Percentiles rank a stretch among this genome's conserved stretches.
These are phyloP conservation scores for Leptobrachium ailaonicum DNA, from an alignment of 2,113 vertebrate species.

Conservation along the genomic window DNA sequence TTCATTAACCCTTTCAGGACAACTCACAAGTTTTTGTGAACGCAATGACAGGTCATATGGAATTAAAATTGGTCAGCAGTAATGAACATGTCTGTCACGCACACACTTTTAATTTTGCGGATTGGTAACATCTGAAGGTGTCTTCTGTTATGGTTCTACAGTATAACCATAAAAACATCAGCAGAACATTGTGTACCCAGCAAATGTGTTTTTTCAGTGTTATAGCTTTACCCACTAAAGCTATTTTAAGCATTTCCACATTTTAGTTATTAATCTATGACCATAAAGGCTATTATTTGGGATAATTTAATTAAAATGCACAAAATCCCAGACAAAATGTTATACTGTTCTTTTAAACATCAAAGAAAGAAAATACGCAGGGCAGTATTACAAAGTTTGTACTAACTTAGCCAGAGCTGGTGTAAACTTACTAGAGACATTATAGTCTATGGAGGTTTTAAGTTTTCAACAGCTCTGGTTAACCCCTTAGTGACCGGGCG, in stretches of 20 bases:
- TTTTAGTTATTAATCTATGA: conserved; percentile 10
- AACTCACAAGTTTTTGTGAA: no score
- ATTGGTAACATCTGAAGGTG: conserved; percentile 31
- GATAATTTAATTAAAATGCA: conserved; percentile 19
- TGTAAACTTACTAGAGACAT: no score
- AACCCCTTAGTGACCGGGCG: no score
- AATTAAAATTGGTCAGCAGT: no score
- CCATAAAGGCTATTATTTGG: not conserved
- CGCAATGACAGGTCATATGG: no score
- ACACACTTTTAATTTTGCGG: no score
- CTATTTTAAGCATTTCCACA: conserved; percentile 22
- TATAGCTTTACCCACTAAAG: conserved; percentile 21
- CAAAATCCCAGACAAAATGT: not conserved
- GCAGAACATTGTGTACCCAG: conserved; percentile 24
- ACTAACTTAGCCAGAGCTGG: no score
- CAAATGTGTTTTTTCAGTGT: not conserved
- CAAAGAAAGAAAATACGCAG: not conserved
- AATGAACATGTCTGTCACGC: no score
- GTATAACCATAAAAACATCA: not conserved
- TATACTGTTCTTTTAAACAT: not conserved
- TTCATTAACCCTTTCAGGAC: no score
- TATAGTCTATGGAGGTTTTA: no score
- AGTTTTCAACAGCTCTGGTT: no score
- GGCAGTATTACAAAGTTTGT: not conserved
- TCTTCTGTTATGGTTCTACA: conserved; percentile 5